phyloP scores from a whole-genome alignment of 2,888 invertebrate species.

The Drosophila anomalipes region DNA sequence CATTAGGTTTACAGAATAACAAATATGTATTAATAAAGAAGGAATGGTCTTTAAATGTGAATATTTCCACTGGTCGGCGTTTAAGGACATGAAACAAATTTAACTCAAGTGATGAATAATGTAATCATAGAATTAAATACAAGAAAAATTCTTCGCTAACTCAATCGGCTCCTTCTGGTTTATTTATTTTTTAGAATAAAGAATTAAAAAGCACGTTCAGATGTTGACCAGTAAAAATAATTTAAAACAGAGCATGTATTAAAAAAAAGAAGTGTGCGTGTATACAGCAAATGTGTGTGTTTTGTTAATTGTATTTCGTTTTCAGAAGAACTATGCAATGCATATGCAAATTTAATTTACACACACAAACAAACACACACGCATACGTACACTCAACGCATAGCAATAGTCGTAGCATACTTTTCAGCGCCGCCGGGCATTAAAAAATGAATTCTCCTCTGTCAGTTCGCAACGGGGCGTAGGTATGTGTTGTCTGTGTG shows the following conservation, averaged over 20 bases:
- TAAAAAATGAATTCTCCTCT: constrained; percentile 56
- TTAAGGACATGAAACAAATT: background rate
- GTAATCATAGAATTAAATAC: background rate
- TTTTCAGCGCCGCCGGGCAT: constrained; percentile 66
- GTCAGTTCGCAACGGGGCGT: constrained; percentile 7
- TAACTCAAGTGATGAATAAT: background rate
- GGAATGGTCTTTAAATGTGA: constrained; percentile 13
- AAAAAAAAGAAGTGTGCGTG: constrained; percentile 44
- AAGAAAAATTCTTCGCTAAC: background rate
- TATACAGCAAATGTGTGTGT: constrained; percentile 8
- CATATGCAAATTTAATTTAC: constrained; percentile 76
- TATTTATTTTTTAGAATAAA: background rate
- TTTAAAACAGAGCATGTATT: constrained; percentile 11
- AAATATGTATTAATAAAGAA: constrained; percentile 54
- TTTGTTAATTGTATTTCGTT: constrained; percentile 61
- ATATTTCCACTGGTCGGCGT: constrained; percentile 17
- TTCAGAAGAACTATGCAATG: constrained; percentile 65
- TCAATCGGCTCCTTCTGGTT: background rate
- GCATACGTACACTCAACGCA: constrained; percentile 2
- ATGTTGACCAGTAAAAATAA: constrained; percentile 24
- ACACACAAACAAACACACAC: constrained; percentile 24
- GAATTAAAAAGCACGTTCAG: constrained; percentile 6
- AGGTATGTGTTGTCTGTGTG: constrained; percentile 13
- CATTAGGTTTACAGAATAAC: constrained; percentile 45
- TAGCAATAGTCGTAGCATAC: constrained; percentile 62